These are phyloP conservation scores for Ctenomys sociabilis DNA, from an alignment of 2,113 vertebrate genomes.

Conservation along the genomic window DNA sequence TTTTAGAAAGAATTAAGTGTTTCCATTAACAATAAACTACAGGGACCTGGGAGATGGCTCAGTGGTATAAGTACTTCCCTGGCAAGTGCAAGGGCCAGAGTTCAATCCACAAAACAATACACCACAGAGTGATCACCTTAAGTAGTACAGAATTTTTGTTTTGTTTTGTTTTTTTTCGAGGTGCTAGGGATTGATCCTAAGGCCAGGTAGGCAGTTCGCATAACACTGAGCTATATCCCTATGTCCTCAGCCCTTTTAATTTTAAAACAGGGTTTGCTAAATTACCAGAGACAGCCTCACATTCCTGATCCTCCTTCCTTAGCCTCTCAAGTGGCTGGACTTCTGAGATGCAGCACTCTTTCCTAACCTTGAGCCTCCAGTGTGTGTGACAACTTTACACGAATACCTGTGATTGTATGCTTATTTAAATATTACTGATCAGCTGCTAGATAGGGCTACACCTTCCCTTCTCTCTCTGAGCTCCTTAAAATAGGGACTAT, in stretches of 20 bases:
- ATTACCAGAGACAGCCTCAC: background rate
- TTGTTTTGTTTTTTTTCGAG: background rate
- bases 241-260: background rate
- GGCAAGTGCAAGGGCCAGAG: no score
- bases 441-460: background rate
- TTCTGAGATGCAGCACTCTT: background rate
- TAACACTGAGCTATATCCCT: background rate
- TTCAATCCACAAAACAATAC: no score
- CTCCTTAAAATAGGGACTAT: no score
- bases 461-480: no score
- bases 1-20: constrained; percentile 35
- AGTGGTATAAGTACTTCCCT: no score
- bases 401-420: background rate
- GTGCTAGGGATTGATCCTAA: background rate
- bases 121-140: background rate
- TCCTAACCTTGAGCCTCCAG: background rate
- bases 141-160: background rate
- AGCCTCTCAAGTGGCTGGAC: background rate
- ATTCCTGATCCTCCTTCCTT: background rate
- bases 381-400: background rate
- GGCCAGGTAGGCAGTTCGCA: background rate
- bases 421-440: background rate
- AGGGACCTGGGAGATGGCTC: no score
- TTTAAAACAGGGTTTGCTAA: background rate
- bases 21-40: background rate